Evolutionary conservation across 2,113 vertebrate genomes (phyloP).

Genomic region (Tympanuchus pallidicinctus): DNA sequence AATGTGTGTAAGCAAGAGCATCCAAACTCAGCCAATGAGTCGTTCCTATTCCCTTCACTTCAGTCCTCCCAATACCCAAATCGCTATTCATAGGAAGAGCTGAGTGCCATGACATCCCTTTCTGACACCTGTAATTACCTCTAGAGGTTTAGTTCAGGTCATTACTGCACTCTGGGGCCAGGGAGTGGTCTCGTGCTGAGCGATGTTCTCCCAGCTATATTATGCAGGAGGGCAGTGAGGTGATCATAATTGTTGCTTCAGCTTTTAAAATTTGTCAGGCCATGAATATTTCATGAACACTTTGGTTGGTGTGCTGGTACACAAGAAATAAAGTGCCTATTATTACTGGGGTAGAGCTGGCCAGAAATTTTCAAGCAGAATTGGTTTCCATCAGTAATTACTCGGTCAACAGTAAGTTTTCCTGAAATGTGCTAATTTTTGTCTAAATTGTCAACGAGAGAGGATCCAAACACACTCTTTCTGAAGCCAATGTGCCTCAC

Average conservation of each 20-base stretch:
- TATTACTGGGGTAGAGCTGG: background rate
- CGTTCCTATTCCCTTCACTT: background rate
- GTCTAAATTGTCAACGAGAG: background rate
- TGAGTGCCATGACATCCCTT: background rate
- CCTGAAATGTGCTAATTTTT: background rate
- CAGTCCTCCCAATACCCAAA: background rate
- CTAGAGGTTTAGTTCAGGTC: background rate
- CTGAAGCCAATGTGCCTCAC: background rate
- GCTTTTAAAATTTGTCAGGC: slow-evolving; percentile 11
- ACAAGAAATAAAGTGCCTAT: background rate
- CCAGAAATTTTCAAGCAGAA: slow-evolving; percentile 17
- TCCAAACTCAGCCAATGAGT: background rate
- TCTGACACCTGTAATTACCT: background rate
- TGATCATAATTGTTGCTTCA: slow-evolving; percentile 21
- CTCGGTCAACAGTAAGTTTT: slow-evolving; percentile 5
- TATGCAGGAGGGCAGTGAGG: background rate
- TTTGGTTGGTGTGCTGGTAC: background rate
- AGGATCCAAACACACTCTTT: background rate
- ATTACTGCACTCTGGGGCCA: rapidly evolving
- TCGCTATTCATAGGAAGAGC: background rate
- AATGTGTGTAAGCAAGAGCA: background rate
- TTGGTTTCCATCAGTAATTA: slow-evolving; percentile 31
- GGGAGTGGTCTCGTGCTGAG: background rate
- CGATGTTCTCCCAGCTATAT: background rate
- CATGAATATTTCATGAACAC: slow-evolving; percentile 2